These are phyloP conservation scores for Cariama cristata DNA, from an alignment of 2,113 vertebrate genomes.

Conservation along the genomic window DNA sequence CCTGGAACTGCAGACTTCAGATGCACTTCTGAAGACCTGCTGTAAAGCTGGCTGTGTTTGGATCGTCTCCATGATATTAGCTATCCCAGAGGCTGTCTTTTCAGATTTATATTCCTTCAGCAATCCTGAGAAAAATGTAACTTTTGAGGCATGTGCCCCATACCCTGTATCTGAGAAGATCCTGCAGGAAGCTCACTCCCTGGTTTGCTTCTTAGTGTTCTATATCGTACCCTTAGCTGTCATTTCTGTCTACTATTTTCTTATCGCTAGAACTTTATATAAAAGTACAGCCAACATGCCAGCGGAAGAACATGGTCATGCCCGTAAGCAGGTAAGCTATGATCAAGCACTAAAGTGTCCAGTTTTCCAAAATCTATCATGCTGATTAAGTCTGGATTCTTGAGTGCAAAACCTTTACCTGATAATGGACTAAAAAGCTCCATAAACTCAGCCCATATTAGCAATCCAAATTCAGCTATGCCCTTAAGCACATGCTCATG, in stretches of 20 bases:
- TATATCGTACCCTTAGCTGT: constrained; percentile 81
- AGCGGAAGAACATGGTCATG: constrained; percentile 79
- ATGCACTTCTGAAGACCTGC: constrained; percentile 80
- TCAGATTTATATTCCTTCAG: constrained; percentile 80
- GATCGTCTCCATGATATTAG: constrained; percentile 80
- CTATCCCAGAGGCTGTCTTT: constrained; percentile 82
- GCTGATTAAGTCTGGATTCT: neutral
- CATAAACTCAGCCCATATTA: neutral
- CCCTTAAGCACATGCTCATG: neutral
- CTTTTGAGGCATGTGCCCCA: constrained; percentile 78
- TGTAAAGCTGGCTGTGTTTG: constrained; percentile 80
- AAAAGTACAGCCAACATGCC: constrained; percentile 82
- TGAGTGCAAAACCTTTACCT: neutral
- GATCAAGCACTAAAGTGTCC: neutral
- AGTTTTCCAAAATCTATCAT: neutral
- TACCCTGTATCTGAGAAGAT: constrained; percentile 80
- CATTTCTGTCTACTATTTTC: constrained; percentile 83
- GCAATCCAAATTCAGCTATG: neutral
- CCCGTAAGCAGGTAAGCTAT: constrained; percentile 79
- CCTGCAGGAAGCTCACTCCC: constrained; percentile 80
- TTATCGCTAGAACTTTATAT: constrained; percentile 82
- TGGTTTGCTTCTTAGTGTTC: constrained; percentile 82
- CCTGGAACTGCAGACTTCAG: constrained; percentile 79
- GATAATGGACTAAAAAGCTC: neutral
- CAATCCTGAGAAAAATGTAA: constrained; percentile 73